Evolutionary conservation across 2,888 invertebrate genomes (phyloP), one percentile per base, ranked within the genome.

Genomic region (Xanthorhoe spadicearia): DNA sequence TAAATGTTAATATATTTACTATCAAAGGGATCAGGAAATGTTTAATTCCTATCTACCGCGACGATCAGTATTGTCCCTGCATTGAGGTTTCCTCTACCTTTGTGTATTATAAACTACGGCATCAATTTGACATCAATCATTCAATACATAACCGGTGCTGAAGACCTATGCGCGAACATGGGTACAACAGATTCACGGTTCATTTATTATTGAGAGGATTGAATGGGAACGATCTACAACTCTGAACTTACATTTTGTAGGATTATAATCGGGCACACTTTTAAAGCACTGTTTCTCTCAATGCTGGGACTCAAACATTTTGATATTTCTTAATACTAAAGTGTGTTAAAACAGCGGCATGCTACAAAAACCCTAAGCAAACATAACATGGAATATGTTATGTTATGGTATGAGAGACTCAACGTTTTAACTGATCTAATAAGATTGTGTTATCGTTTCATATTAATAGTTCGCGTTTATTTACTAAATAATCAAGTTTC

Each of bases 121-220:
- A 43, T 57, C 65, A 48, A 60, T 61, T 51, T 76, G 74, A 69
- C 76, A 79, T 80, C 76, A 81, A 79, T 80, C 77, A 79, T 79
- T 75, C 71, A 77, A 71, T 69, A 77, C 70, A 52, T 48, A 74
- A 72, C 75, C 76, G 73, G 77, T 82, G 80, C 78, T 81, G 82
- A 83, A 83, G 83, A 83, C 83, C 80, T 78, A 74, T 51, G 50
- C 18, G 50, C 9, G 57, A 32, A 46, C 32, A 38, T 38, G 19
- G 43, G 53, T 53, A 32, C 38, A 18, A 35, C 43, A 17, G 18
- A 50, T 18, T 38, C 17, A 49, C 32, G 46, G 56, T 50, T 57
- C 54, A 60, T 49, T 60, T 54, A 38, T 17, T 54, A 55, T 68
- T 69, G 68, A 62, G 65, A 58, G 28, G 50, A 60, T 61, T 52